Evolutionary conservation across 2,888 invertebrate species (phyloP).

Genomic region (Trachelus troglodyta): DNA sequence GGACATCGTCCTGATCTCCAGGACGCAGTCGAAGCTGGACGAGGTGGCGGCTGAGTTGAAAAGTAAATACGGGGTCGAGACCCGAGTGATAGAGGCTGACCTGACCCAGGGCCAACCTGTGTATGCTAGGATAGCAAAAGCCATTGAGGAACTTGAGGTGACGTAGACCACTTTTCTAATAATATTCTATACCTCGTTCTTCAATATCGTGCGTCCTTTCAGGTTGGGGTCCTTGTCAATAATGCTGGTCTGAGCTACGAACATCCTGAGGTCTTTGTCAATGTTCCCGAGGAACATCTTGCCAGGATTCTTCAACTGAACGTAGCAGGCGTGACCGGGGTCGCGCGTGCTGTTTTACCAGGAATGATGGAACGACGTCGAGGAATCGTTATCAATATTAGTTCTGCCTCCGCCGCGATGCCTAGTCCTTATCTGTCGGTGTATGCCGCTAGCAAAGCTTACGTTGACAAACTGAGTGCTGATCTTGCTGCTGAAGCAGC

Average conservation of each 20-base stretch:
- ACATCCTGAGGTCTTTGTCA: constrained; percentile 70
- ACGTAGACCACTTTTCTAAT: background rate
- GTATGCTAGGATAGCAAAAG: constrained; percentile 77
- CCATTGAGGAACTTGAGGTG: constrained; percentile 71
- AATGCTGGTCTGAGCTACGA: constrained; percentile 77
- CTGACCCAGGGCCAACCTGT: constrained; percentile 80
- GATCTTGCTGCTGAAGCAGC: constrained; percentile 82
- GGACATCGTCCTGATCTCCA: constrained; percentile 83
- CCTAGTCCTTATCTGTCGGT: constrained; percentile 86
- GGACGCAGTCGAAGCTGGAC: constrained; percentile 79
- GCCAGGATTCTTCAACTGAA: constrained; percentile 65
- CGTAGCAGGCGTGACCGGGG: constrained; percentile 70
- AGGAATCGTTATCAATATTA: constrained; percentile 91
- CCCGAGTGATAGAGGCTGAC: constrained; percentile 84
- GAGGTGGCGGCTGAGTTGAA: constrained; percentile 79
- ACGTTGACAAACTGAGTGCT: constrained; percentile 83
- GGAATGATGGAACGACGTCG: constrained; percentile 82
- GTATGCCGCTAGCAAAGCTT: constrained; percentile 92
- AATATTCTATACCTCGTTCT: background rate
- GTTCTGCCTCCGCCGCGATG: constrained; percentile 83
- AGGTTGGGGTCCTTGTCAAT: constrained; percentile 69
- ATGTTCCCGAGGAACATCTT: constrained; percentile 58
- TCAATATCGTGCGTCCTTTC: background rate
- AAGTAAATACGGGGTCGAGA: constrained; percentile 78
- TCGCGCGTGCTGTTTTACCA: constrained; percentile 79